Evolutionary conservation across 1,140 invertebrate species (phyloP), one percentile per base, ranked within the genome.

Genomic region (Chlorops oryzae): DNA sequence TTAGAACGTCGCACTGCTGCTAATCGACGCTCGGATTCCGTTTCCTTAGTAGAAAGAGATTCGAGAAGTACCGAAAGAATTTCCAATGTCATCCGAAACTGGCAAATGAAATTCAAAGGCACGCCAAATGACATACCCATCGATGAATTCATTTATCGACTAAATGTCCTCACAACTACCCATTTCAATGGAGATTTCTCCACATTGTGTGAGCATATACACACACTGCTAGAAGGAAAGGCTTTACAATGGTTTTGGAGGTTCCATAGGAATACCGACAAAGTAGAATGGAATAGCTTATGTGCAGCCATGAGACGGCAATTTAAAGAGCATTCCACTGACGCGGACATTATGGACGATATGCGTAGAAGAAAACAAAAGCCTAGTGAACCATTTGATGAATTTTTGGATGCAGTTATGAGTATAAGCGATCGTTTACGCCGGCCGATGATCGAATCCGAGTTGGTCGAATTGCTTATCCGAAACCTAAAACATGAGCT

Each of bases 171-270:
- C n/a, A 37, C 35, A 6, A 5, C 35, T 37, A 15, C 20, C n/a
- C 35, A 37, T 18, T 18, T 37, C n/a, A 37, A 37, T n/a, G 35
- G 35, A 15, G 20, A n/a, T n/a, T 37, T 37, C 13, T 5, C n/a
- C 6, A 37, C 20, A 15, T 1, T 37, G n/a, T n/a, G n/a, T n/a
- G n/a, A n/a, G n/a, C n/a, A n/a, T n/a, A n/a, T n/a, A n/a, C n/a
- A n/a, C n/a, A n/a, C n/a, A n/a, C n/a, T n/a, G n/a, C n/a, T n/a
- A n/a, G n/a, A n/a, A n/a, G n/a, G n/a, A n/a, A n/a, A n/a, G n/a
- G n/a, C n/a, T n/a, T n/a, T n/a, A n/a, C n/a, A n/a, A n/a, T 37
- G 35, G 35, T 37, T 37, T 18, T 37, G 35, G 35, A 37, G n/a
- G n/a, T 37, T 15, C 20, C 35, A 18, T 10, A n/a, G 13, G 20